Evolutionary conservation across 2,797 vertebrate genomes (phyloP).

Genomic region (Tinamus major): DNA sequence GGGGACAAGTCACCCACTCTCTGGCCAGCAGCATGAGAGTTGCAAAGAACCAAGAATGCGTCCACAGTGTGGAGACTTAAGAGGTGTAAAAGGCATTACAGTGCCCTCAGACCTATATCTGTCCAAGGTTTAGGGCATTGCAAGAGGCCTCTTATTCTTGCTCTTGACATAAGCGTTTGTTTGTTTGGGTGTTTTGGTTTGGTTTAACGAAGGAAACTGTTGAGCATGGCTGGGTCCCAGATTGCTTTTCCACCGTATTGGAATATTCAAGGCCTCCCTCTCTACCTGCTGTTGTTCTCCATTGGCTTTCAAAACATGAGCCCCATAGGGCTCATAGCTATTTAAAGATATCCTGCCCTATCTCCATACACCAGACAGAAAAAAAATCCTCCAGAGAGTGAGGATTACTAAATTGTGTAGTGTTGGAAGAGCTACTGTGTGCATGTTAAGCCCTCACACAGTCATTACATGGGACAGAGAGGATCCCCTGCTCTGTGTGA

Average conservation of each 20-base stretch:
- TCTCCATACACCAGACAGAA: too few species aligned
- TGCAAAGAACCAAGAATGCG: fast-evolving
- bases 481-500: not conserved
- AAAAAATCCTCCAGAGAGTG: not conserved
- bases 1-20: fast-evolving
- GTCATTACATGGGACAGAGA: not conserved
- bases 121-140: not conserved
- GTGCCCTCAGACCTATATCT: not conserved
- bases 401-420: too few species aligned
- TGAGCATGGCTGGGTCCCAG: not conserved
- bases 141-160: not conserved
- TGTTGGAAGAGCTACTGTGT: not conserved
- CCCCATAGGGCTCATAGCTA: not conserved
- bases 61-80: not conserved
- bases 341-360: not conserved
- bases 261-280: not conserved
- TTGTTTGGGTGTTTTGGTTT: too few species aligned
- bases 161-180: too few species aligned
- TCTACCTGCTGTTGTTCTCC: not conserved
- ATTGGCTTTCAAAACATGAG: not conserved
- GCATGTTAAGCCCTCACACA: not conserved
- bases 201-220: not conserved
- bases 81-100: not conserved
- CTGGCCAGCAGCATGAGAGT: not conserved
- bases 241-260: not conserved